Evolutionary conservation across 1,140 invertebrate species (phyloP).

Genomic region (Orchestia grillus): DNA sequence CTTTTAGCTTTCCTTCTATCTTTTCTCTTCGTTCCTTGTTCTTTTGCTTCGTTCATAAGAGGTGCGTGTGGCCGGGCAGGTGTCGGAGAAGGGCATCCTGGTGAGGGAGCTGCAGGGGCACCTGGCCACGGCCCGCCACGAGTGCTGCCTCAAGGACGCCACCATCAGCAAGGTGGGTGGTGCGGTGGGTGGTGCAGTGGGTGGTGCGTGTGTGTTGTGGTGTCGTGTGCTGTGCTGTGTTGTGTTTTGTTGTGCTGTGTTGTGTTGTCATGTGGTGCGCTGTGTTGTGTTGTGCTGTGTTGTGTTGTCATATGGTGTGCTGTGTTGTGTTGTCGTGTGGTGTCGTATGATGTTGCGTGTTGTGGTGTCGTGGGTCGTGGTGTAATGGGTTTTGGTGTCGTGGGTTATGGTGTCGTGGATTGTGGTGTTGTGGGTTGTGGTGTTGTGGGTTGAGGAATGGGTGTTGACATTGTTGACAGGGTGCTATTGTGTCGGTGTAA

Average conservation of each 20-base stretch:
- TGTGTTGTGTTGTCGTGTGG: neutral
- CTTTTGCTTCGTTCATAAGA: no score
- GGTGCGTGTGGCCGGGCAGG: no score
- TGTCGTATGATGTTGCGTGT: no score
- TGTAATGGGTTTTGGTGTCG: no score
- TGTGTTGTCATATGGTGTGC: neutral
- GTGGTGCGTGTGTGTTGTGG: neutral
- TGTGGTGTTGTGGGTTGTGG: no score
- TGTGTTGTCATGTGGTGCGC: neutral
- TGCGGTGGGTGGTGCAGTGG: neutral
- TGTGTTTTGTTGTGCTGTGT: neutral
- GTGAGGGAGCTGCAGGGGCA: conserved; percentile 65
- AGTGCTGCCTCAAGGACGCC: conserved; percentile 63
- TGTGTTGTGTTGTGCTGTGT: neutral
- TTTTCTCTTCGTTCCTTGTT: no score
- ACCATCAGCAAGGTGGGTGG: conserved; percentile 62
- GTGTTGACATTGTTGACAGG: no score
- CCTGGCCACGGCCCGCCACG: conserved; percentile 63
- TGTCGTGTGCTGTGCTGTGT: neutral
- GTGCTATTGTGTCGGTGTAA: no score
- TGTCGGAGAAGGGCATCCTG: conserved; percentile 65
- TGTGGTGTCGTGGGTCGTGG: no score
- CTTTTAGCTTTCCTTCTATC: no score
- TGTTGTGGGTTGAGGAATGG: no score
- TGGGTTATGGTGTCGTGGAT: no score